Base-by-base conservation (phyloP, 2,797 vertebrate genomes). In the Ceyx erithaca region DNA sequence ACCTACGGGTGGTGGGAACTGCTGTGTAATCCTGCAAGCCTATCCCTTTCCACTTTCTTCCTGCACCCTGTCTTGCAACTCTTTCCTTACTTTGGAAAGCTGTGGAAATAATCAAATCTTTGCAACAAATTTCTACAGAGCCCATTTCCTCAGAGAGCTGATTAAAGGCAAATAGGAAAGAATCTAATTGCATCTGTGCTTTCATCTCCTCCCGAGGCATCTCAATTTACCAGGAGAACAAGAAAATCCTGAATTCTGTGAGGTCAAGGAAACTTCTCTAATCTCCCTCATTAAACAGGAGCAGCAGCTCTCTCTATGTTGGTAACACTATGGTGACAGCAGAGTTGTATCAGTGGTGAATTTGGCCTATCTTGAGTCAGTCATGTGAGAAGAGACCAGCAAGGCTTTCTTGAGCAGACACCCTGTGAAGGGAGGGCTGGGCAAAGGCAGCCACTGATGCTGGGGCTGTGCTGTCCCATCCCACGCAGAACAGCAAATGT, bases 401-500 rank as follows among this genome's bases (percentile, higher is more conserved):
- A 63, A 67, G 33, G 13, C 14, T 64, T 14, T 63, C 6, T 2
- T 46, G 9, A 35, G 73, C 62, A 63, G 33, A 23, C 12, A 37
- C 21, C 7, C 15, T 2, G 0, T 23, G 45, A 62, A 54, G 19
- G 35, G 33, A 37, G 9, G 35, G 20, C 33, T 23, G 40, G 58
- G 49, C 85, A 80, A 31, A 55, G 49, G 22, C 14, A 41, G 49
- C n/a, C 52, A 11, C 35, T 1, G 1, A 11, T 1, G 1, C 19
- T 1, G 5, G 37, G 31, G 45, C 45, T 37, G 45, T 0, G 2
- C 48, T 15, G 75, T 28, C 25, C 66, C 0, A 2, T 43, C 71
- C 67, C 62, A 14, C 4, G 2, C 7, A 7, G 63, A 26, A 20
- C 17, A 43, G 71, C 7, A 10, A n/a, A 22, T 0, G 1, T 3